Percentiles rank a stretch among this genome's conserved stretches.
Conservation (phyloP, 2,888 invertebrate species). For the Toxonevra muliebris region DNA sequence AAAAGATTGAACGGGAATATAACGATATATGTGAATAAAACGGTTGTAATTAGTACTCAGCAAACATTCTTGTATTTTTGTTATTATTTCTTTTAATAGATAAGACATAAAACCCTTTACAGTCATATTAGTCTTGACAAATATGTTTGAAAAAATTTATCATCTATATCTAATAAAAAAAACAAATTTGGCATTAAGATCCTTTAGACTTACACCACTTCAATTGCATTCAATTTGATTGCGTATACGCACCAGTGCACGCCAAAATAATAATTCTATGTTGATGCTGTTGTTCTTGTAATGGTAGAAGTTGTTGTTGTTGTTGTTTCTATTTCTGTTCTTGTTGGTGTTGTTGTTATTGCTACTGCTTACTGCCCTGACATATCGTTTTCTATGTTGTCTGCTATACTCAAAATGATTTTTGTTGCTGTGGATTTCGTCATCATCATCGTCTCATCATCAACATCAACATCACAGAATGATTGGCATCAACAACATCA, state of each 20-base stretch:
- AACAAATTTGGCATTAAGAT: too few species aligned
- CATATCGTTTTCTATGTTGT: neutral
- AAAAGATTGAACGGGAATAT: too few species aligned
- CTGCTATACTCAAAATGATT: neutral
- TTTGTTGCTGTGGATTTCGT: conserved; percentile 13
- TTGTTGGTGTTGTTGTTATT: neutral
- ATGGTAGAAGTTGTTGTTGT: conserved; percentile 16
- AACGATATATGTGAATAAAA: too few species aligned
- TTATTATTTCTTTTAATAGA: too few species aligned
- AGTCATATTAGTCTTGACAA: too few species aligned
- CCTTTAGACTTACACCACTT: too few species aligned
- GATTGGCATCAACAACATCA: conserved; percentile 1
- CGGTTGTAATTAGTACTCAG: too few species aligned
- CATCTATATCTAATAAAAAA: too few species aligned
- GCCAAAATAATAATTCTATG: conserved; percentile 52
- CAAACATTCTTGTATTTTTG: too few species aligned
- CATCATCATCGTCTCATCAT: neutral
- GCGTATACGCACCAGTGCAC: conserved; percentile 56
- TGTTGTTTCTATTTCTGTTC: neutral
- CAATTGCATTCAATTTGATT: conserved; percentile 35
- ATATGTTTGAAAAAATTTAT: too few species aligned
- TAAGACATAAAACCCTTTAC: too few species aligned
- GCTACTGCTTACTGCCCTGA: neutral
- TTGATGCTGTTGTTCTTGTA: conserved; percentile 24
- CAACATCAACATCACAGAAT: neutral